Conservation (phyloP, 2,113 vertebrate genomes). For the Ceyx melanurus region DNA sequence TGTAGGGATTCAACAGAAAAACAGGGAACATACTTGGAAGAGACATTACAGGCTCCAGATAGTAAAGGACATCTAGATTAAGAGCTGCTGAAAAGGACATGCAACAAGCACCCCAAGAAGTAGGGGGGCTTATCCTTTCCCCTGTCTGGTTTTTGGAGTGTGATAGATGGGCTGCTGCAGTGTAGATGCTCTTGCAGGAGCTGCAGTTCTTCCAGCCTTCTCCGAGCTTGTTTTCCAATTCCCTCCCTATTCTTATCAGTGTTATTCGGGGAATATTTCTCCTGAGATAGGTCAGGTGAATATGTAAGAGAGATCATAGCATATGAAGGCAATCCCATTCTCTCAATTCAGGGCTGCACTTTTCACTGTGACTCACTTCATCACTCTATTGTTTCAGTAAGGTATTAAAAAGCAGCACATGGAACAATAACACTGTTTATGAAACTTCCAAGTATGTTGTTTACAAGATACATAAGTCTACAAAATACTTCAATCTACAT, state of each 20-base stretch:
- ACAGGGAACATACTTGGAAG: background rate
- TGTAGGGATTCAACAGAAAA: background rate
- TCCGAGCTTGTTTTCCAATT: background rate
- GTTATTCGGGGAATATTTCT: background rate
- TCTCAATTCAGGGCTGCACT: background rate
- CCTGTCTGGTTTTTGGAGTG: background rate
- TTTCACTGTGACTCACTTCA: background rate
- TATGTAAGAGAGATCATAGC: background rate
- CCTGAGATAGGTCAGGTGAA: background rate
- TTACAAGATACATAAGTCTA: background rate
- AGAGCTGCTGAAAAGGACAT: accelerated
- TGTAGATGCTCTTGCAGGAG: background rate
- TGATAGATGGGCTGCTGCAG: accelerated
- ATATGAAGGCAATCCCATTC: background rate
- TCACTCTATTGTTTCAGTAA: background rate
- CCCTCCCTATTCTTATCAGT: background rate
- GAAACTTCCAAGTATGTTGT: background rate
- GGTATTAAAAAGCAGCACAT: background rate
- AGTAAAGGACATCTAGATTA: background rate
- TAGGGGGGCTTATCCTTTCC: background rate
- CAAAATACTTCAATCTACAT: background rate
- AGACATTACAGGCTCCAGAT: too few species aligned
- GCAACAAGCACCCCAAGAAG: background rate
- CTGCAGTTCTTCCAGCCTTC: background rate
- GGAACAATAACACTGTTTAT: background rate